A percentile compares a stretch with the other conserved stretches of the same genome.
phyloP scores from a whole-genome alignment of 1,140 invertebrate genomes.

The Oncopodura yosiiana region DNA sequence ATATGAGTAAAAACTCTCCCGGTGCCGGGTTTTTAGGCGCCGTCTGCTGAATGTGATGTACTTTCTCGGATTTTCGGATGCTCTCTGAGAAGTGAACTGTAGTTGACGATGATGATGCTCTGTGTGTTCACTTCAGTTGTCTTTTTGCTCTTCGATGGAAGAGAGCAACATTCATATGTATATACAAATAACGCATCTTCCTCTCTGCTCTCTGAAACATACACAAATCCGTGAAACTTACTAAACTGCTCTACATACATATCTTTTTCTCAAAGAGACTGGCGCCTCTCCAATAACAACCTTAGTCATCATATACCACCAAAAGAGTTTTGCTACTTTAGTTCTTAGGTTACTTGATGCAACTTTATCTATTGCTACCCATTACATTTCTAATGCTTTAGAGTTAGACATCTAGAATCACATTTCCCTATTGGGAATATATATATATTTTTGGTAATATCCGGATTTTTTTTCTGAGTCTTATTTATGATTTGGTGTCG shows the following conservation, averaged over 20 bases:
- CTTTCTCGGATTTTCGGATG: not conserved
- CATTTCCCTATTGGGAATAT: slow-evolving; percentile 14
- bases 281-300: slow-evolving; percentile 18
- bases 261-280: no score
- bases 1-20: not conserved
- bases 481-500: no score
- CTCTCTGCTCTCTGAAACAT: no score
- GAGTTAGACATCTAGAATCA: slow-evolving; percentile 6
- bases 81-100: slow-evolving; percentile 7
- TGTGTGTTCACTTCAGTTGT: no score
- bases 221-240: no score
- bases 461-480: slow-evolving; percentile 7
- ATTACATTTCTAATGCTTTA: slow-evolving; percentile 1
- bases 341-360: not conserved
- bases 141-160: no score
- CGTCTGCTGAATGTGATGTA: no score
- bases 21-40: slow-evolving; percentile 6
- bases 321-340: not conserved
- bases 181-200: no score
- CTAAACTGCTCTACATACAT: no score
- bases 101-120: no score
- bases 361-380: not conserved
- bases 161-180: no score
- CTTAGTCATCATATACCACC: slow-evolving; percentile 4
- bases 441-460: slow-evolving; percentile 6